Percentiles rank a stretch among this genome's conserved stretches.
phyloP scores from a whole-genome alignment of 2,888 invertebrate species.

The Calameuta pallipes region DNA sequence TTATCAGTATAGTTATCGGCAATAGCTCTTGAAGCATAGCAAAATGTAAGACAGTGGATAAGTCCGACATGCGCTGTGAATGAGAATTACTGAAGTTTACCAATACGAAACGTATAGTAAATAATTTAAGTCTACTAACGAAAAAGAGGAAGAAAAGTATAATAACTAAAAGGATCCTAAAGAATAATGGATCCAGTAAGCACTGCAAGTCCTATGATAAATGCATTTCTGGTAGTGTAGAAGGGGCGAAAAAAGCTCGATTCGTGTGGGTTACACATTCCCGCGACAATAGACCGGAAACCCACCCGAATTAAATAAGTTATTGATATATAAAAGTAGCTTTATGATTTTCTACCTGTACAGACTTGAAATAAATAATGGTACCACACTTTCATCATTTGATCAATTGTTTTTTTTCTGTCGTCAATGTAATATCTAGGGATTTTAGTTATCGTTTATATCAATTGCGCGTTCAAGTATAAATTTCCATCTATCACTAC shows the following conservation, averaged over 20 bases:
- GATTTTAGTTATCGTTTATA: neutral
- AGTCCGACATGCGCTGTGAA: neutral
- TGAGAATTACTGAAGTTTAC: neutral
- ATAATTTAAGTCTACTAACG: neutral
- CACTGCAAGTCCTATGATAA: neutral
- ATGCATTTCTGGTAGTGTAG: neutral
- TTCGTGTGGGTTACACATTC: neutral
- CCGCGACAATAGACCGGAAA: neutral
- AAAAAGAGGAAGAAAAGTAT: neutral
- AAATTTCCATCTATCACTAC: neutral
- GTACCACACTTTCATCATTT: neutral
- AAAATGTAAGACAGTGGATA: neutral
- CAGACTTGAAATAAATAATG: conserved; percentile 32
- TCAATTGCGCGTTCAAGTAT: neutral
- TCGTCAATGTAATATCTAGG: no score
- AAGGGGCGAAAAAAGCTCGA: neutral
- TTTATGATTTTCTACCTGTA: conserved; percentile 36
- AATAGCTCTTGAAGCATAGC: neutral
- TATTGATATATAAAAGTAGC: conserved; percentile 12
- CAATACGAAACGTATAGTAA: neutral
- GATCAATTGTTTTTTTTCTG: neutral
- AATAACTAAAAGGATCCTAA: neutral
- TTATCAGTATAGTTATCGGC: neutral
- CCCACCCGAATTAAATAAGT: neutral
- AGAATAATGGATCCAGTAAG: neutral